Evolutionary conservation across 1,140 invertebrate species (phyloP), one percentile per base, ranked within the genome.

Genomic region (Archivesica marissinica): DNA sequence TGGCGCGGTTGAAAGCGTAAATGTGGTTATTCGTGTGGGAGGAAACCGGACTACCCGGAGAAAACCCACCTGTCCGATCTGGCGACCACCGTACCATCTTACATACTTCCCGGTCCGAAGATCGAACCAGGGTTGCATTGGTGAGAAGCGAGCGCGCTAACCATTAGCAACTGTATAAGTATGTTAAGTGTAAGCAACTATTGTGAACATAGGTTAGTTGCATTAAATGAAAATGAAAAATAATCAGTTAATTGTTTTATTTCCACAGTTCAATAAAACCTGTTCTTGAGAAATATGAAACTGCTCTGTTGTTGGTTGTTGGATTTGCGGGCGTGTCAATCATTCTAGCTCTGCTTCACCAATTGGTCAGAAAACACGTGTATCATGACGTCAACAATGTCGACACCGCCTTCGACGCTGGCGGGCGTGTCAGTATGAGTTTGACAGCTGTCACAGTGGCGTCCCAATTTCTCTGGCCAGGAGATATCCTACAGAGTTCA

Each of bases 371-470:
- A 39, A 89, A 89, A 78, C 68, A 91, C 64, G 88, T 93, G 47
- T 93, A 88, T 80, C 86, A 92, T 79, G 92, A 93, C 75, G 88
- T 85, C 25, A 76, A 92, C 50, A 91, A 87, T 39, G 87, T 93
- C 0, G 92, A 93, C 82, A 92, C 91, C 35, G 88, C 93, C 17
- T 94, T 94, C 68, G 93, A 94, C 82, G 93, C 93, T 20, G 93
- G 93, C 44, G 93, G 93, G 7, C 87, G 89, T 20, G 88, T 91
- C n/a, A 90, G 88, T 38, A 88, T 83, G 1, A 90, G 89, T 56
- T 41, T 91, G 70, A 91, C 90, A 17, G 90, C 89, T 17, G 90
- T 91, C 1, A 91, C 89, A 0, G 91, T 91, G 0, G 91, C 90
- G 0, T 90, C 89, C 25, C 91, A 92, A 77, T 79, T 91, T 33